Conservation (phyloP, 2,797 vertebrate genomes). For the Pitangus sulphuratus region DNA sequence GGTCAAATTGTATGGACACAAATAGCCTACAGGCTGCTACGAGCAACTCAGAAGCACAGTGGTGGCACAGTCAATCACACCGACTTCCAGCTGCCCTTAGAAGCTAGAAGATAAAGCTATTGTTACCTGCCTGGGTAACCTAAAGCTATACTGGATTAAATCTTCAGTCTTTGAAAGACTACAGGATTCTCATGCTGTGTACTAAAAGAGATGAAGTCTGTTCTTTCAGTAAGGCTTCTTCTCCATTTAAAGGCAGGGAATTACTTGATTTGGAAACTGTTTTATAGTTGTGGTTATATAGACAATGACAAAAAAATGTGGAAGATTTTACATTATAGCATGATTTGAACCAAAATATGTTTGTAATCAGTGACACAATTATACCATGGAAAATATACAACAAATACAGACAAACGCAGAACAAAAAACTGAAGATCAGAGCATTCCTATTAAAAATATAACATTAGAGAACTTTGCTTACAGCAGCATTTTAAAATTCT, state of each 20-base stretch:
- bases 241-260: background rate
- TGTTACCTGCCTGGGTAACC: constrained; percentile 49
- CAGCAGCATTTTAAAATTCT: background rate
- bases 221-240: background rate
- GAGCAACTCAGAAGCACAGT: background rate
- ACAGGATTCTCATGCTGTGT: background rate
- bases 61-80: constrained; percentile 47
- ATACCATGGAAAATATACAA: background rate
- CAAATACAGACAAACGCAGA: background rate
- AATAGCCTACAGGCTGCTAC: constrained; percentile 41
- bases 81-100: constrained; percentile 30
- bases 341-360: background rate
- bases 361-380: background rate
- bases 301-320: background rate
- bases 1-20: constrained; percentile 40
- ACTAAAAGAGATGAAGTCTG: background rate
- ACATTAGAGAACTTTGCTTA: background rate
- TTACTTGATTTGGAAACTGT: background rate
- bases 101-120: constrained; percentile 49
- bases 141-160: constrained; percentile 30
- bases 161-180: constrained; percentile 29
- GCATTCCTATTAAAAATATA: background rate
- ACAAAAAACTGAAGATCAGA: fast-evolving
- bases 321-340: background rate
- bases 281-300: background rate